phyloP scores from a whole-genome alignment of 2,113 vertebrate genomes.

The Entomyzon cyanotis region DNA sequence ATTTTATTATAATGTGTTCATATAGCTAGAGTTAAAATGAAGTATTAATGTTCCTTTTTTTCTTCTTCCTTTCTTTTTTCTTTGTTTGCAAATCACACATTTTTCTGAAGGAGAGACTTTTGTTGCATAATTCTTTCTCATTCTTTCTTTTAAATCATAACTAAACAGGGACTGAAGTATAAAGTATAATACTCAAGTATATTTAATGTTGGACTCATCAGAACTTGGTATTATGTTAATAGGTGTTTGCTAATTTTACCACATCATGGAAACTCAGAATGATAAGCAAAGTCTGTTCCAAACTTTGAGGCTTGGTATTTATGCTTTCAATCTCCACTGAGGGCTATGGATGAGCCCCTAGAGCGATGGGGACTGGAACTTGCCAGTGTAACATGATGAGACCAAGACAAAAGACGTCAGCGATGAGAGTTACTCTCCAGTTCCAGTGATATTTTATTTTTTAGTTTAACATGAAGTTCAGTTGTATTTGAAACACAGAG shows the following conservation, averaged over 20 bases:
- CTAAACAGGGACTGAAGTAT: background rate
- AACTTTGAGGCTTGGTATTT: background rate
- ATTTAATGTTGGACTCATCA: background rate
- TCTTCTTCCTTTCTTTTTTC: background rate
- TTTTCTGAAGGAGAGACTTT: background rate
- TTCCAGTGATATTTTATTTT: background rate
- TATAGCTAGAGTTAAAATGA: background rate
- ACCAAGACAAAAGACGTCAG: background rate
- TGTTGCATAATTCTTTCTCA: background rate
- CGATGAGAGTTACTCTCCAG: background rate
- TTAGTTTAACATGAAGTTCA: background rate
- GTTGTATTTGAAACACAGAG: background rate
- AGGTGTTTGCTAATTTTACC: background rate
- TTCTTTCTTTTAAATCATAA: background rate
- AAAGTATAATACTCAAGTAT: background rate
- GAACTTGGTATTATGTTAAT: background rate
- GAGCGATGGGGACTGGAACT: background rate
- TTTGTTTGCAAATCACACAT: background rate
- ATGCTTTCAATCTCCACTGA: background rate
- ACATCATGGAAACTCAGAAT: background rate
- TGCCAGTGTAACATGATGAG: background rate
- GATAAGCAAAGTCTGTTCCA: background rate
- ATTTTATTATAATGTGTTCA: background rate
- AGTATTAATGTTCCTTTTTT: background rate
- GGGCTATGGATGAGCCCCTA: background rate